Percentiles rank a stretch among this genome's conserved stretches.
These are phyloP conservation scores for Pseudotriccus pelzelni DNA, from an alignment of 2,797 vertebrate genomes.

Conservation along the genomic window DNA sequence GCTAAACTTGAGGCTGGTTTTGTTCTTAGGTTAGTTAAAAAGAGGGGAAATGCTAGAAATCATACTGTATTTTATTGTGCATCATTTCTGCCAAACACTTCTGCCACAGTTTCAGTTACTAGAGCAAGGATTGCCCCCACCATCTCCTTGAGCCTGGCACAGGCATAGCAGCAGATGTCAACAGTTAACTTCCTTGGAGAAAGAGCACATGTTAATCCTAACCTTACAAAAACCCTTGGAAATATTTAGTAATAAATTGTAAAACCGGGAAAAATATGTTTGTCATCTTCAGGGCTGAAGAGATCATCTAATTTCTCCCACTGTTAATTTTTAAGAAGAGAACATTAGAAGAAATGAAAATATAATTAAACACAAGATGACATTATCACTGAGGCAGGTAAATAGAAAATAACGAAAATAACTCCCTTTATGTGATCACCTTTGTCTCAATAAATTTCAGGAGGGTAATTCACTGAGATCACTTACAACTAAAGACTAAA, in stretches of 20 bases:
- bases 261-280: rapidly evolving
- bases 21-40: not conserved
- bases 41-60: not conserved
- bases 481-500: not conserved
- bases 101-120: not conserved
- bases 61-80: not conserved
- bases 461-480: not conserved
- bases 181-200: not conserved
- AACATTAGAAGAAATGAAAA: not conserved
- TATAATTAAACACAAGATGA: not conserved
- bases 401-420: not conserved
- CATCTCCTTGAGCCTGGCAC: not conserved
- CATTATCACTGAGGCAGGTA: not conserved
- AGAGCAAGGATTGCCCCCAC: not conserved
- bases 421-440: not conserved
- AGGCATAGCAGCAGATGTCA: not conserved
- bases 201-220: not conserved
- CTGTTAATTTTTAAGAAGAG: not conserved
- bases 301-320: not conserved
- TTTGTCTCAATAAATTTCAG: not conserved
- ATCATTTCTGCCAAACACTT: not conserved
- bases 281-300: not conserved
- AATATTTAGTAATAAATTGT: not conserved
- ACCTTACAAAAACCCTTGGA: not conserved
- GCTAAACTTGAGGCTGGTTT: not conserved